These are phyloP conservation scores for Heliconius ethilla DNA, from an alignment of 2,888 invertebrate species.

Conservation along the genomic window DNA sequence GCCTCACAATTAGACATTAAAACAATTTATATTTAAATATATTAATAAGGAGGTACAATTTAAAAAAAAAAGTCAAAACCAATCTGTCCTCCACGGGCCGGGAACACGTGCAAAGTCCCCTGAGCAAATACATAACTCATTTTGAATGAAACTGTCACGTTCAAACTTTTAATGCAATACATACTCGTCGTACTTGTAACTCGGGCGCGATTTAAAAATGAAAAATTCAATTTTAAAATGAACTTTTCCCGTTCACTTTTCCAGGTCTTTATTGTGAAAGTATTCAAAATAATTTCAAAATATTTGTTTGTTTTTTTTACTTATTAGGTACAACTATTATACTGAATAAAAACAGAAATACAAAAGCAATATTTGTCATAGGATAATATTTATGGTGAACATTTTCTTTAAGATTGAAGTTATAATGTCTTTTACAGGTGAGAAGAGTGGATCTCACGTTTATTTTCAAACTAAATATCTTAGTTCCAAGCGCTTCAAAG, in stretches of 20 bases:
- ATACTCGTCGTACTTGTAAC: slow-evolving; percentile 13
- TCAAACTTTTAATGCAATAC: slow-evolving; percentile 26
- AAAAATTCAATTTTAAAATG: neutral
- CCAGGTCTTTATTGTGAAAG: neutral
- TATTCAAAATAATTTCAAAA: neutral
- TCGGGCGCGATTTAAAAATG: slow-evolving; percentile 9
- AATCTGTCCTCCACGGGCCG: neutral
- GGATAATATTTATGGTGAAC: neutral
- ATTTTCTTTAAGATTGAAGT: neutral
- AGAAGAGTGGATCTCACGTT: neutral
- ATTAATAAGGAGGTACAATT: too few relatives aligned
- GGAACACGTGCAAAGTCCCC: slow-evolving; percentile 17
- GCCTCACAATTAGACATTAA: neutral
- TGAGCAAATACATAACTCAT: slow-evolving; percentile 19
- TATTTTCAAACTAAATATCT: too few relatives aligned
- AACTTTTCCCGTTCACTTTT: neutral
- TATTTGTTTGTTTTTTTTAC: neutral
- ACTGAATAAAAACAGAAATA: neutral
- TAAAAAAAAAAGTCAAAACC: slow-evolving; percentile 5
- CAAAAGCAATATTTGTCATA: neutral
- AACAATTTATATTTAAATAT: too few relatives aligned
- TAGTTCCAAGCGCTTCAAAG: too few relatives aligned
- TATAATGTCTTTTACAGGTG: neutral
- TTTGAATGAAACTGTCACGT: slow-evolving; percentile 21
- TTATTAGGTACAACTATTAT: neutral